Evolutionary conservation across 2,888 invertebrate species (phyloP), one percentile per base, ranked within the genome.

Genomic region (Rhagonycha fulva): DNA sequence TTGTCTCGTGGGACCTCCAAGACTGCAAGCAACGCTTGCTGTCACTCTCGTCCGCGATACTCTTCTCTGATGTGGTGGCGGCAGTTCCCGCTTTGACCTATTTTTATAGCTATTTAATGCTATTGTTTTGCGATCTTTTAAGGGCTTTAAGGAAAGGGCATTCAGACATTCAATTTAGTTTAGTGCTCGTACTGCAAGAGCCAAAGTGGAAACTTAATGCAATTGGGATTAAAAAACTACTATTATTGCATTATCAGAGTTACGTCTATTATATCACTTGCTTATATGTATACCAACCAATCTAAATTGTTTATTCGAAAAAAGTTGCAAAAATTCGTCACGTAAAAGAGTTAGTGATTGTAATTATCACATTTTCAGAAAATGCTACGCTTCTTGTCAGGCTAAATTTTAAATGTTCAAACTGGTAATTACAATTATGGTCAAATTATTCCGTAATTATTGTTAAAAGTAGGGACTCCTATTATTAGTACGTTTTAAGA

Each of bases 1-100:
- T 14, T 72, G 73, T 80, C 80, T 79, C 79, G 60, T 28, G 74
- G 76, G 81, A 74, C 61, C 74, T 71, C 14, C 75, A 78, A 78
- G 80, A 79, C 80, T 79, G 81, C 79, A 80, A 78, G 81, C 79
- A 80, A 78, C 80, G 80, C 80, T 80, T 80, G 80, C 80, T 81
- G 81, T 82, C 81, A 82, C 81, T 81, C 81, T 75, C 79, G 79
- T 76, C 77, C 78, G 79, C 79, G 78, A 78, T 76, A 78, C 78
- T 76, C 76, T 78, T 75, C 78, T 74, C 47, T 78, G 78, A 77
- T 79, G 79, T 72, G 78, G 73, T 70, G 77, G 72, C 76, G 72
- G 76, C 75, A 76, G 73, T 76, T 76, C 67, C 77, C 78, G 77
- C 76, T 77, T 76, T 78, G 76, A 79, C 75, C 81, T 81, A 80